Conservation (phyloP, 2,113 vertebrate species). For the Rhombomys opimus region DNA sequence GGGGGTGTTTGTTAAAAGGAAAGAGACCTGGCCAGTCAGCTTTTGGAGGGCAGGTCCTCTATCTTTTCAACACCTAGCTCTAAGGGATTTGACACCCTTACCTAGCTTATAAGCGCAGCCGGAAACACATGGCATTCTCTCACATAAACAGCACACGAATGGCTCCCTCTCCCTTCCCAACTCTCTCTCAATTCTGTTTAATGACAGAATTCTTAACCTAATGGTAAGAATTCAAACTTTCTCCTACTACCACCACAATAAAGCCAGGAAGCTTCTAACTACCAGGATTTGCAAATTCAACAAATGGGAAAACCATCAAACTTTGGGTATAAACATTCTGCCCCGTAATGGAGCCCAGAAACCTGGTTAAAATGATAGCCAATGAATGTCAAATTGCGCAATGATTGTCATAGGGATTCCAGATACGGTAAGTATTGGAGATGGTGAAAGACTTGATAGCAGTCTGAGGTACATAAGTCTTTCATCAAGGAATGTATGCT, state of each 20-base stretch:
- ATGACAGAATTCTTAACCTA: conserved; percentile 49
- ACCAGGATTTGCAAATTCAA: not conserved
- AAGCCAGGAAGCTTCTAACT: conserved; percentile 46
- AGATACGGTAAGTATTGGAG: not conserved
- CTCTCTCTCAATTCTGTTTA: not conserved
- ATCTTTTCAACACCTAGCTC: not conserved
- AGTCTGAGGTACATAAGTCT: not conserved
- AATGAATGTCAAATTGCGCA: not conserved
- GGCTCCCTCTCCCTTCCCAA: too few species aligned
- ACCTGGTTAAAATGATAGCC: not conserved
- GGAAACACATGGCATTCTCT: not conserved
- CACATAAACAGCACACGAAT: not conserved
- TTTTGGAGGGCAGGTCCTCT: not conserved
- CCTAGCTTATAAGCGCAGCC: not conserved
- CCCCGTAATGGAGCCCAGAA: not conserved
- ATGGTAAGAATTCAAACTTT: conserved; percentile 43
- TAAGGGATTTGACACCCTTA: not conserved
- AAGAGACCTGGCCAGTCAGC: not conserved
- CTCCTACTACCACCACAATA: not conserved
- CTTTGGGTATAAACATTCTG: not conserved
- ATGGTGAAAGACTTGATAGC: not conserved
- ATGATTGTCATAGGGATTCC: not conserved
- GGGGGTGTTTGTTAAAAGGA: not conserved
- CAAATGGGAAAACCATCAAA: conserved; percentile 7
- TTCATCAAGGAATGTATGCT: not conserved